A percentile compares a stretch with the other conserved stretches of the same genome.
These are phyloP conservation scores for Thalassarche chlororhynchos DNA, from an alignment of 2,113 vertebrate species.

Conservation along the genomic window DNA sequence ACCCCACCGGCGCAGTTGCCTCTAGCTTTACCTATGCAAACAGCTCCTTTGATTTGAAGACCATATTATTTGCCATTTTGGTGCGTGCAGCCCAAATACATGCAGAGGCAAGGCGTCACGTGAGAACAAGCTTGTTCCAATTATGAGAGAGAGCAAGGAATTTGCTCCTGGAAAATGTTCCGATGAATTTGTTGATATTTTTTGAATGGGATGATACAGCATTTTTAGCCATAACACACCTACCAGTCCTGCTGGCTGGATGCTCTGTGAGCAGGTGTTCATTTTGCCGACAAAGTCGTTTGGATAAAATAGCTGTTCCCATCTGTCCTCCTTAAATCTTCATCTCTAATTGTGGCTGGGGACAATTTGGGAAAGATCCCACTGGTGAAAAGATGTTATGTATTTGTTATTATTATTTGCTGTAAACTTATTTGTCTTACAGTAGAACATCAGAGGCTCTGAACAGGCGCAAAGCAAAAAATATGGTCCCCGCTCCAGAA, in stretches of 20 bases:
- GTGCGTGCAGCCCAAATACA: background rate
- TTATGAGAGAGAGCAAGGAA: background rate
- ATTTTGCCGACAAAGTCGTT: background rate
- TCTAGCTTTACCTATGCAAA: background rate
- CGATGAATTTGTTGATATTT: background rate
- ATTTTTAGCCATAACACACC: background rate
- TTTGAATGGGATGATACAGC: background rate
- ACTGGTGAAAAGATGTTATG: background rate
- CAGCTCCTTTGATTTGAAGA: background rate
- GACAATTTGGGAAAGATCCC: background rate
- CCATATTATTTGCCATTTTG: background rate
- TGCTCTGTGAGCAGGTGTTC: background rate
- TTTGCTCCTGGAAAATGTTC: background rate
- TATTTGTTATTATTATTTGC: background rate
- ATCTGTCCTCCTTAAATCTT: background rate
- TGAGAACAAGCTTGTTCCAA: background rate
- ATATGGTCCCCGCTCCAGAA: background rate
- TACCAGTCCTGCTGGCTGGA: background rate
- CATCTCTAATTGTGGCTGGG: background rate
- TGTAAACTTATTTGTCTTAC: background rate
- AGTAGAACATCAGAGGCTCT: background rate
- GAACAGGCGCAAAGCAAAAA: background rate
- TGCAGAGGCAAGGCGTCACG: fast-evolving
- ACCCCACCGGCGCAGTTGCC: background rate
- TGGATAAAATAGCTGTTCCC: background rate